These are phyloP conservation scores for Syrphus vitripennis DNA, from an alignment of 2,888 invertebrate genomes.

Conservation along the genomic window DNA sequence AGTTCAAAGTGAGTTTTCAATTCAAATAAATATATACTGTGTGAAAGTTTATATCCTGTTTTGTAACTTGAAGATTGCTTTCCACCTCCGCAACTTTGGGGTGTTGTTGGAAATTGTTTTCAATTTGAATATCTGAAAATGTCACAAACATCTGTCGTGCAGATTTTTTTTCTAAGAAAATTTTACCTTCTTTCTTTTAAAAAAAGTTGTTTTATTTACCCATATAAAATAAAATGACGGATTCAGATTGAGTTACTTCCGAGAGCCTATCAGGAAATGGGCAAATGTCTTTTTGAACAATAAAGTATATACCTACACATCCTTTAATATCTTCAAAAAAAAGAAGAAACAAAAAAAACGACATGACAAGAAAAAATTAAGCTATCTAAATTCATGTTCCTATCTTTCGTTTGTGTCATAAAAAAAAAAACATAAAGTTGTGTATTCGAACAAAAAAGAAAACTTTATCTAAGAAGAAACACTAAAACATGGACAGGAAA, in stretches of 20 bases:
- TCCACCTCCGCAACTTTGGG: not conserved
- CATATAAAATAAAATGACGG: not conserved
- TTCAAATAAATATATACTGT: conserved; percentile 17
- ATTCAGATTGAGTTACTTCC: not conserved
- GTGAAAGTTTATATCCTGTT: conserved; percentile 33
- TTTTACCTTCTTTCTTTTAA: not conserved
- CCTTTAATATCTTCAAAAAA: not conserved
- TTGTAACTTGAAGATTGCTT: conserved; percentile 42
- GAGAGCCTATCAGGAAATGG: not conserved
- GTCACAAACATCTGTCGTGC: conserved; percentile 42
- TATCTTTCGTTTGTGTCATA: not conserved
- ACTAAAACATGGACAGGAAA: not conserved
- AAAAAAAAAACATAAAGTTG: not conserved
- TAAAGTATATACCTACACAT: not conserved
- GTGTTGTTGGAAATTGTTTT: not conserved
- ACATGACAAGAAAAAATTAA: not conserved
- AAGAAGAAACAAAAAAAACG: not conserved
- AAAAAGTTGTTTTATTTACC: conserved; percentile 33
- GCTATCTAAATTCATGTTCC: not conserved
- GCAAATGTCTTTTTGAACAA: not conserved
- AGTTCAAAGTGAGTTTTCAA: conserved; percentile 25
- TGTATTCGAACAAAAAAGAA: not conserved
- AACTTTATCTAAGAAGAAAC: not conserved
- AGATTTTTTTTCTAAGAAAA: not conserved
- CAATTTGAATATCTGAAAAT: conserved; percentile 27